Evolutionary conservation across 2,888 invertebrate genomes (phyloP).

Genomic region (Drosophila limbata): DNA sequence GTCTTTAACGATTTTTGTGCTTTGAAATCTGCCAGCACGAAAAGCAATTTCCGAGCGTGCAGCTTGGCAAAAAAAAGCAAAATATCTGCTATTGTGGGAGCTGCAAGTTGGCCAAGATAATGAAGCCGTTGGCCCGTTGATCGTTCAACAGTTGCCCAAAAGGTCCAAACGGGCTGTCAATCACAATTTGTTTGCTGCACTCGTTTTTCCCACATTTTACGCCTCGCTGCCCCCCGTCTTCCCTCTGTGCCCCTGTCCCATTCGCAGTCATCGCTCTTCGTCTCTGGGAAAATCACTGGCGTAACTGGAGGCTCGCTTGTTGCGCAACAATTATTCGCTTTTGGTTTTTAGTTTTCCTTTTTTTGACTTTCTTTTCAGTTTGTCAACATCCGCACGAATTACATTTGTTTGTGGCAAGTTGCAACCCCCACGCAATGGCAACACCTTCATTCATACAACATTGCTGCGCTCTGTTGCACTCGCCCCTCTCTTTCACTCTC

Average conservation of each 20-base stretch:
- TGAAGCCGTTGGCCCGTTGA: conserved; percentile 69
- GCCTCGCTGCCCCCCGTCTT: conserved; percentile 42
- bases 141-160: conserved; percentile 11
- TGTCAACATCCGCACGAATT: conserved; percentile 33
- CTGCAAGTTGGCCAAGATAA: conserved; percentile 53
- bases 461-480: conserved; percentile 62
- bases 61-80: conserved; percentile 4
- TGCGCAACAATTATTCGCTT: conserved; percentile 56
- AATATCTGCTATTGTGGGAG: conserved; percentile 63
- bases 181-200: conserved; percentile 61
- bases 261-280: not conserved
- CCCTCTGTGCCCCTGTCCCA: not conserved
- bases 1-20: conserved; percentile 28
- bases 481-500: not conserved
- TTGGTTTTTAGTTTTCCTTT: conserved; percentile 23
- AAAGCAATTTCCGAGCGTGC: conserved; percentile 67
- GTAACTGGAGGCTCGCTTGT: conserved; percentile 49
- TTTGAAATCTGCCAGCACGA: conserved; percentile 70
- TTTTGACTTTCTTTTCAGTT: conserved; percentile 15
- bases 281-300: conserved; percentile 75
- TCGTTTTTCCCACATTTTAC: conserved; percentile 75
- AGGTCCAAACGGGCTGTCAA: conserved; percentile 60
- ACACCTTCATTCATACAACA: conserved; percentile 44
- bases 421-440: conserved; percentile 52
- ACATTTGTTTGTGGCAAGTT: conserved; percentile 26